Percentiles rank a stretch among this genome's conserved stretches.
Conservation (phyloP, 2,797 vertebrate genomes). For the Podarcis lilfordi region DNA sequence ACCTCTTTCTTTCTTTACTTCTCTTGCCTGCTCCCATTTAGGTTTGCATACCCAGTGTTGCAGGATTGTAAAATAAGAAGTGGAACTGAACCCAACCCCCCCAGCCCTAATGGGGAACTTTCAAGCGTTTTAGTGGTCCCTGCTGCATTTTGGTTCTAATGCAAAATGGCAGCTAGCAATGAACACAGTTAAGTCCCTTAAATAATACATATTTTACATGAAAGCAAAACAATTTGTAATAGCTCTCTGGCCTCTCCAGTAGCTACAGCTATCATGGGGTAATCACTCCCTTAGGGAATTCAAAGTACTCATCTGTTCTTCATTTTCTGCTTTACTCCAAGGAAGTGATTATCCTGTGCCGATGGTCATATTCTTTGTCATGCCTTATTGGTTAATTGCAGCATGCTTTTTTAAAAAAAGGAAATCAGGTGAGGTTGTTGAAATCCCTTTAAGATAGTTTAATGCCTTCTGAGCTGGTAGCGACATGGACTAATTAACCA, state of each 20-base stretch:
- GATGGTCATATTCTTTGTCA: constrained; percentile 43
- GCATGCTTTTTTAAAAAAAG: rapidly evolving
- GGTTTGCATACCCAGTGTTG: neutral
- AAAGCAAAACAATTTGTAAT: constrained; percentile 11
- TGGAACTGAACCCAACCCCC: neutral
- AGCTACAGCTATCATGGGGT: constrained; percentile 2
- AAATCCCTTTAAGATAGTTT: neutral
- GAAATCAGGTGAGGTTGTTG: constrained; percentile 28
- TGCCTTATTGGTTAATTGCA: constrained; percentile 28
- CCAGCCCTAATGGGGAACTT: rapidly evolving
- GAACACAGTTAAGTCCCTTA: neutral
- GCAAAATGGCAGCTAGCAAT: constrained; percentile 32
- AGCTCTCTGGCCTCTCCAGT: neutral
- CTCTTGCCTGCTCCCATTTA: neutral
- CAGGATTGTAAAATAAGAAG: constrained; percentile 39
- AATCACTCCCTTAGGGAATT: constrained; percentile 27
- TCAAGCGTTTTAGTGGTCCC: neutral
- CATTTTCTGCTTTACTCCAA: constrained; percentile 43
- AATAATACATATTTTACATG: constrained; percentile 10
- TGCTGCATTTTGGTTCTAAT: constrained; percentile 19
- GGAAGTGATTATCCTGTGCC: constrained; percentile 47
- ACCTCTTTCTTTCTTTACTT: neutral
- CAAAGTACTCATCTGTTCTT: constrained; percentile 41
- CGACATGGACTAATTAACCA: constrained; percentile 50
- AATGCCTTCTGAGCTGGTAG: constrained; percentile 44